Percentiles rank a stretch among this genome's conserved stretches.
Conservation (phyloP, 2,888 invertebrate species). For the Electrophaes corylata region DNA sequence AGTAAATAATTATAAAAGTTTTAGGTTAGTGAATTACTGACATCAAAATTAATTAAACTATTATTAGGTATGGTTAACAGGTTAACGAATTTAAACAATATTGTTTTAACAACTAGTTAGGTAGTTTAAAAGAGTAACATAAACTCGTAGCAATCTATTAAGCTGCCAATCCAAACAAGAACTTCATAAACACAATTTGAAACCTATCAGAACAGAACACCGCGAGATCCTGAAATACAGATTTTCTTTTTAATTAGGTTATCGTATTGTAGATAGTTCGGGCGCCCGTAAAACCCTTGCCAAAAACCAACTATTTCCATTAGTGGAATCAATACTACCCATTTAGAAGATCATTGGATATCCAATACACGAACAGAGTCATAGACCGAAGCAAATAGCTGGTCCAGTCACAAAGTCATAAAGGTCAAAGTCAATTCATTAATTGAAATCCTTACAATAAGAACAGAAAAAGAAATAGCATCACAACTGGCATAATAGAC, state of each 20-base stretch:
- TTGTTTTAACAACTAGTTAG: not conserved
- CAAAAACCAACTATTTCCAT: conserved; percentile 40
- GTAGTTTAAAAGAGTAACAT: not conserved
- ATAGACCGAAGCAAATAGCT: conserved; percentile 1
- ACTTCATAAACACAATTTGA: conserved; percentile 8
- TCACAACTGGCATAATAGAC: too few relatives aligned
- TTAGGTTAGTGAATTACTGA: not conserved
- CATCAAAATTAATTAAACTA: not conserved
- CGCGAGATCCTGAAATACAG: conserved; percentile 7
- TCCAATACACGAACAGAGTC: conserved; percentile 14
- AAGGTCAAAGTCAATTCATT: too few relatives aligned
- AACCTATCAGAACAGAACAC: conserved; percentile 1
- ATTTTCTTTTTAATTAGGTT: conserved; percentile 21
- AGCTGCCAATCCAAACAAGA: not conserved
- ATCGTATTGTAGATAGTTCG: conserved; percentile 5
- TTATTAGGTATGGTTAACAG: not conserved
- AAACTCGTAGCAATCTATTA: not conserved
- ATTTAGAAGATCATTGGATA: conserved; percentile 31
- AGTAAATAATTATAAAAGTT: too few relatives aligned
- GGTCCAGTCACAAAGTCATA: not conserved
- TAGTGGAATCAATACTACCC: conserved; percentile 35
- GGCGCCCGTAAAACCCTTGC: conserved; percentile 17
- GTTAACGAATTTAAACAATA: not conserved
- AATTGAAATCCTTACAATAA: too few relatives aligned
- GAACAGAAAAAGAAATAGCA: too few relatives aligned